These are phyloP conservation scores for Camponotus floridanus DNA, from an alignment of 1,140 invertebrate genomes.

Conservation along the genomic window DNA sequence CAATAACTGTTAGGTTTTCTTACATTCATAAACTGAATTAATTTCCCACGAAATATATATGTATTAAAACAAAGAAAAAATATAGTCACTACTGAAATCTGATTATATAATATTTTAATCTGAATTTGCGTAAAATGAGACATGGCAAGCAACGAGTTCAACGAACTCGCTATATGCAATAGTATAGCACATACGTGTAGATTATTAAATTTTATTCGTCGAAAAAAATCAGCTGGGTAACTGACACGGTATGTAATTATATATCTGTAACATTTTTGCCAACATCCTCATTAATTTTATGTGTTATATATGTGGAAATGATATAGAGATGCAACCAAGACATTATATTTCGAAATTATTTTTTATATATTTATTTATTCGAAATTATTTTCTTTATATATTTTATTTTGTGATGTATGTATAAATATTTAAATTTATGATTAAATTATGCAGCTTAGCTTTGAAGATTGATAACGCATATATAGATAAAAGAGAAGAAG, in stretches of 20 bases:
- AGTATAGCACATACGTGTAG: not conserved
- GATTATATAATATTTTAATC: slow-evolving; percentile 51
- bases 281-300: not conserved
- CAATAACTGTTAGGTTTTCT: not conserved
- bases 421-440: slow-evolving; percentile 3
- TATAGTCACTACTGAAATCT: slow-evolving; percentile 27
- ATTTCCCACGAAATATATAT: slow-evolving; percentile 3
- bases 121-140: slow-evolving; percentile 25
- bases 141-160: slow-evolving; percentile 17
- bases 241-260: not conserved
- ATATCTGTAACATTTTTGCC: slow-evolving; percentile 9
- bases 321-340: not conserved
- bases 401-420: too few species aligned
- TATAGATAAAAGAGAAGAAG: not conserved
- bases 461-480: not conserved
- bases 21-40: slow-evolving; percentile 16
- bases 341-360: slow-evolving; percentile 16
- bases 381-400: too few species aligned
- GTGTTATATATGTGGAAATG: not conserved
- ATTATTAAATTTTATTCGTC: slow-evolving; percentile 38
- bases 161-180: slow-evolving; percentile 21
- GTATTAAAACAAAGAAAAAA: slow-evolving; percentile 18
- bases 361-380: too few species aligned
- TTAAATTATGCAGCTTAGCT: not conserved
- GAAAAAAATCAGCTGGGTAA: slow-evolving; percentile 7